Percentiles rank a stretch among this genome's conserved stretches.
phyloP scores from a whole-genome alignment of 2,797 vertebrate species.

The Bufotes viridis region DNA sequence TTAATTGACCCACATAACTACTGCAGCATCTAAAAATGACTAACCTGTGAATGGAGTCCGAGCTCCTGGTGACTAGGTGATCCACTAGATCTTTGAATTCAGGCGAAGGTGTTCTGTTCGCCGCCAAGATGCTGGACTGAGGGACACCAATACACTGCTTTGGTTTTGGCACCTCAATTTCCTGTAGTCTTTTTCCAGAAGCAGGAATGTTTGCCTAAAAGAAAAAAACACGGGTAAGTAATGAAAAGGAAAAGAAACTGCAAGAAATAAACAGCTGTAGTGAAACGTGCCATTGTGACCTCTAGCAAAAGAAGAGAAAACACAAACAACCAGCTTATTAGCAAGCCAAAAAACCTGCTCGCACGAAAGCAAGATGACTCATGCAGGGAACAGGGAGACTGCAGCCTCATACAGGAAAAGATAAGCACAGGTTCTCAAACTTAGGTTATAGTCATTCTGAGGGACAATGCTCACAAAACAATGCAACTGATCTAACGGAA shows the following conservation, averaged over 20 bases:
- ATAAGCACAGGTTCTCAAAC: constrained; percentile 7
- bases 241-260: constrained; percentile 35
- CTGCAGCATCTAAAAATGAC: constrained; percentile 60
- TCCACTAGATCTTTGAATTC: constrained; percentile 73
- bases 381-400: constrained; percentile 16
- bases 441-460: too few relatives aligned
- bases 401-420: constrained; percentile 24
- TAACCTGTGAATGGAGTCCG: constrained; percentile 78
- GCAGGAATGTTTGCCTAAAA: constrained; percentile 76
- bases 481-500: neutral
- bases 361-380: constrained; percentile 43
- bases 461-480: neutral
- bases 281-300: neutral
- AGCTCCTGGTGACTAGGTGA: constrained; percentile 66
- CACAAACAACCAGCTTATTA: constrained; percentile 33
- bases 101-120: constrained; percentile 60
- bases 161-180: constrained; percentile 68
- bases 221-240: constrained; percentile 48
- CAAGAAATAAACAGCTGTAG: constrained; percentile 27
- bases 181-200: constrained; percentile 62
- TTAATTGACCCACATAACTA: neutral
- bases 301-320: neutral
- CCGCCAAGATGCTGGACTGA: constrained; percentile 66
- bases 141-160: constrained; percentile 68
- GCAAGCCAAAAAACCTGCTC: constrained; percentile 12